phyloP scores from a whole-genome alignment of 1,140 invertebrate species.

The Sminthurinus signatus region DNA sequence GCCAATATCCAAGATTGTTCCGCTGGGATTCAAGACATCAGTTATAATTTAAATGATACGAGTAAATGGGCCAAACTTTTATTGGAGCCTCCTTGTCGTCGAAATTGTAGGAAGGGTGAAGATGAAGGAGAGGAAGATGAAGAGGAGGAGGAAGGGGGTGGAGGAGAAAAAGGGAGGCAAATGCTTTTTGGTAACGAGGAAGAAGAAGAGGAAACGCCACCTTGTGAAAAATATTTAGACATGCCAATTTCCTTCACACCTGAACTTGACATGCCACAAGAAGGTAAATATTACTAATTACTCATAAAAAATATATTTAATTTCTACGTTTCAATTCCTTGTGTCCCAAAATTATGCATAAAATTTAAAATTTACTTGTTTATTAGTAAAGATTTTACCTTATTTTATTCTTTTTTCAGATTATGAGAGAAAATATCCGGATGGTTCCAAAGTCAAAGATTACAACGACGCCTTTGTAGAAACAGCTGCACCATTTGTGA shows the following conservation, averaged over 20 bases:
- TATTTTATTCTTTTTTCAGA: conserved; percentile 50
- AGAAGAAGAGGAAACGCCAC: conserved; percentile 47
- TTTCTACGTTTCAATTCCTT: too few relatives aligned
- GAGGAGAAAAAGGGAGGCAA: not conserved
- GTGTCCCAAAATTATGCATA: not conserved
- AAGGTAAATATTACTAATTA: conserved; percentile 52
- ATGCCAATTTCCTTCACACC: conserved; percentile 73
- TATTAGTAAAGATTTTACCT: not conserved
- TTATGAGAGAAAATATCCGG: conserved; percentile 65
- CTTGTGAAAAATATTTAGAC: conserved; percentile 65
- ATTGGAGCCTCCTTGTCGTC: conserved; percentile 56
- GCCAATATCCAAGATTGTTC: conserved; percentile 60
- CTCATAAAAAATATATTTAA: too few relatives aligned
- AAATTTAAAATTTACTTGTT: not conserved
- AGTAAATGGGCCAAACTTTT: conserved; percentile 61
- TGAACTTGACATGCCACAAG: conserved; percentile 58
- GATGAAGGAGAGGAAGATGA: conserved; percentile 44
- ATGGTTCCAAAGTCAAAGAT: conserved; percentile 59
- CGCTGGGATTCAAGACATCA: conserved; percentile 46
- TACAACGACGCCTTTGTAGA: conserved; percentile 71
- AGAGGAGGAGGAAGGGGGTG: conserved; percentile 46
- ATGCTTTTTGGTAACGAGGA: conserved; percentile 42
- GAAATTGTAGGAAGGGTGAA: conserved; percentile 34
- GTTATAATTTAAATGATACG: conserved; percentile 49
- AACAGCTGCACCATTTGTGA: conserved; percentile 66